Conservation (phyloP, 2,888 invertebrate species). For the Plebejus anna region DNA sequence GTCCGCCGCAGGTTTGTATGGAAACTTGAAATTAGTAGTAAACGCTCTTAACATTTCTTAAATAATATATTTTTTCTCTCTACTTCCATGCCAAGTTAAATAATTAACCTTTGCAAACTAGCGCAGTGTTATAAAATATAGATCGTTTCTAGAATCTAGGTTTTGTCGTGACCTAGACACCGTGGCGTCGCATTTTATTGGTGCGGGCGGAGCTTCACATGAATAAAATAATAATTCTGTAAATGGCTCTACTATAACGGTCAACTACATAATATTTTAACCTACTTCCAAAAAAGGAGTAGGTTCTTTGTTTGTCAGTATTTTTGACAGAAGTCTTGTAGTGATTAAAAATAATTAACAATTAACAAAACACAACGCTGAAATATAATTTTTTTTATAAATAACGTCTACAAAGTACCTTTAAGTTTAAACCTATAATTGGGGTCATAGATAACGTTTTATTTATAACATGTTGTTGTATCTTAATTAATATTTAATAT, state of each 20-base stretch:
- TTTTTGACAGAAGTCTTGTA: background rate
- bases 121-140: conserved; percentile 9
- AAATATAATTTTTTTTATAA: no score
- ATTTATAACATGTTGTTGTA: background rate
- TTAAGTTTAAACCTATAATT: background rate
- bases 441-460: conserved; percentile 5
- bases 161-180: conserved; percentile 26
- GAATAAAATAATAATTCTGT: conserved; percentile 5
- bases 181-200: conserved; percentile 22
- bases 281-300: background rate
- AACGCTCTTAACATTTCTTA: no score
- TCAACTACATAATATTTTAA: background rate
- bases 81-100: background rate
- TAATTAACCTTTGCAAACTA: background rate
- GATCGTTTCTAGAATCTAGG: conserved; percentile 18
- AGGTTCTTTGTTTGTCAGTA: background rate
- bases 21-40: no score
- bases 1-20: no score
- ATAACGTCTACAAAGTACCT: no score
- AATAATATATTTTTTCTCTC: no score
- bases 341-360: no score
- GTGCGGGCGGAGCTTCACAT: conserved; percentile 18
- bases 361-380: no score
- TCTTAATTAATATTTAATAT: conserved; percentile 2
- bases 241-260: background rate